Evolutionary conservation across 2,113 vertebrate species (phyloP), one percentile per base, ranked within the genome.

Genomic region (Engystomops pustulosus): DNA sequence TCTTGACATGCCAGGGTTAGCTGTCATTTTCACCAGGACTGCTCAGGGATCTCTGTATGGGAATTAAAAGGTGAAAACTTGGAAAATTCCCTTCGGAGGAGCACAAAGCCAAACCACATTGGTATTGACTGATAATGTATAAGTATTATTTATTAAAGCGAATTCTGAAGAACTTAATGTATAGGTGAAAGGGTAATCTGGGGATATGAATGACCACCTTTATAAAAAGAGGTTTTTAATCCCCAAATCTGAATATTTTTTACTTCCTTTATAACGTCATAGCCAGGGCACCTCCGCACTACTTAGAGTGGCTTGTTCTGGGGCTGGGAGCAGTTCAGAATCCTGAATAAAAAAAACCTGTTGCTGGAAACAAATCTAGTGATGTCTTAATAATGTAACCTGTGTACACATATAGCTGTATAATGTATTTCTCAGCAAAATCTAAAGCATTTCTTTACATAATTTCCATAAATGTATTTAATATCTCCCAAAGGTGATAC

Each of bases 401-500:
- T 72, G 38, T 72, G 23, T 27, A 71, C 69, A 45, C 69, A 41
- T 70, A 70, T 70, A 70, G 18, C 10, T 12, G 38, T 6, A 38
- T 69, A 20, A 12, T 71, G 18, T 2, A 14, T 44, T 44, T 44
- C 38, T 36, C 68, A 23, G 36, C 8, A 11, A 71, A 71, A n/a
- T n/a, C 36, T 41, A 71, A 14, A 71, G 23, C 3, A 12, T 69
- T 69, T n/a, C 17, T 38, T 20, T 8, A n/a, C 1, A n/a, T 38
- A 69, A 69, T 44, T 44, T 71, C 9, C 11, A 71, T 44, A 18
- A 17, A 65, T 32, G 60, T 32, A 65, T 32, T 15, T 30, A 30
- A 30, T 30, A 4, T 55, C 53, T 23, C 18, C 12, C 6, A 65
- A 6, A 65, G 6, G 4, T 17, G 12, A 65, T 32, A 14, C 27